Evolutionary conservation across 2,797 vertebrate species (phyloP), one percentile per base, ranked within the genome.

Genomic region (Glyptemys insculpta): DNA sequence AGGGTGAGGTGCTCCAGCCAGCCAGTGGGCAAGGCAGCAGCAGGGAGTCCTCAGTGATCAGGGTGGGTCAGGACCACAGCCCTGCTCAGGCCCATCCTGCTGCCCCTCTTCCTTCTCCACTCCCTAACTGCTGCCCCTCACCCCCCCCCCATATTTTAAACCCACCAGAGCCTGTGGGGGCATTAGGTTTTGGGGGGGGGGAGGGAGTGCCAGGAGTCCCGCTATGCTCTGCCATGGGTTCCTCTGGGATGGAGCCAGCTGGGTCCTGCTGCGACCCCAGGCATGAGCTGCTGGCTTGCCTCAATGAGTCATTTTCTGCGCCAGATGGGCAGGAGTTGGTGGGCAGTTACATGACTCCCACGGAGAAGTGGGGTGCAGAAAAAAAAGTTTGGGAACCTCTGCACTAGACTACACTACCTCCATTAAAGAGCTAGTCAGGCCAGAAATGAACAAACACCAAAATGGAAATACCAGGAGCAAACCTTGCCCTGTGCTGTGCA

Each of bases 381-480:
- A 68, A n/a, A 62, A 34, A 34, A 62, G 59, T 62, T 62, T 62
- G 59, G 59, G 59, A 34, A 62, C 15, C 15, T 62, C 59, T 34
- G 44, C 18, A 62, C 65, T 44, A 12, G 79, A 29, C 16, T 49
- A 34, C 44, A 27, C 27, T 54, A 54, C 9, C 23, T 54, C 54
- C 54, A 25, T 54, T 10, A 59, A 12, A 6, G 37, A 3, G 2
- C 18, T n/a, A 72, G 9, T 2, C 47, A 74, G 79, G 79, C n/a
- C n/a, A 81, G 12, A 47, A 81, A 72, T 1, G 3, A 47, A 80
- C 7, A 21, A 9, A 25, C 4, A 0, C 1, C 12, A 31, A 19
- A 72, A 41, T 21, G n/a, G 0, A 2, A 57, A 21, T 16, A 4
- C 25, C 29, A 37, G 76, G 47, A 3, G 15, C 79, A 85, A 53